Percentiles rank a stretch among this genome's conserved stretches.
Evolutionary conservation across 2,113 vertebrate genomes (phyloP).

Genomic region (Pyrgilauda ruficollis): DNA sequence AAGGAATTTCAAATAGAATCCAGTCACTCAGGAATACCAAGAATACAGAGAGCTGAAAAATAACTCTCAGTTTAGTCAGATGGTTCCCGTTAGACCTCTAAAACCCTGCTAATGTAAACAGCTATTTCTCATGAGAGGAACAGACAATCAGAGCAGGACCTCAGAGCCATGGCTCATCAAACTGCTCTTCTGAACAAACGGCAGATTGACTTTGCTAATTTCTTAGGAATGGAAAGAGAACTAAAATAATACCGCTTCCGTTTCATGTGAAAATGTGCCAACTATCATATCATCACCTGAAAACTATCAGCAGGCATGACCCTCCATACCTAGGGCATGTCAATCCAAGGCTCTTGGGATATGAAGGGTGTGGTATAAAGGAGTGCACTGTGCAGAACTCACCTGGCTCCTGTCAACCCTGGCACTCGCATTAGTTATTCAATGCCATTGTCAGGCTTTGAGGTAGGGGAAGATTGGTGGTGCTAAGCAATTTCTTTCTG

Average conservation of each 20-base stretch:
- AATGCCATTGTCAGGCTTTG: neutral
- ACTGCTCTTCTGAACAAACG: neutral
- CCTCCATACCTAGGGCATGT: neutral
- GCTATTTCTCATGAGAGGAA: neutral
- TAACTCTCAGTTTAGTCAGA: neutral
- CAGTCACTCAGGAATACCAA: neutral
- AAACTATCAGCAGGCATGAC: neutral
- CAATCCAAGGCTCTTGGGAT: neutral
- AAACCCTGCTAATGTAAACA: neutral
- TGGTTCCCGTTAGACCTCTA: neutral
- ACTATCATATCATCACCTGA: neutral
- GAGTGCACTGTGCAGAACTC: neutral
- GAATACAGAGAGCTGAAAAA: neutral
- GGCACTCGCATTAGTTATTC: neutral
- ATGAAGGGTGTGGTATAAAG: neutral
- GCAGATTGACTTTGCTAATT: neutral
- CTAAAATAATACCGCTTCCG: neutral
- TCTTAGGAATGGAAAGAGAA: neutral
- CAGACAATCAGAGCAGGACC: neutral
- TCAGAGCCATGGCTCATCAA: neutral
- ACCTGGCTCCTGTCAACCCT: neutral
- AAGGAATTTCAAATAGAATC: neutral
- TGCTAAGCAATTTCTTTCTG: neutral
- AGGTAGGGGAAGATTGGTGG: neutral
- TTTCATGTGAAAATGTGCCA: neutral